phyloP scores from a whole-genome alignment of 2,888 invertebrate genomes.

The Dendrolimus houi region DNA sequence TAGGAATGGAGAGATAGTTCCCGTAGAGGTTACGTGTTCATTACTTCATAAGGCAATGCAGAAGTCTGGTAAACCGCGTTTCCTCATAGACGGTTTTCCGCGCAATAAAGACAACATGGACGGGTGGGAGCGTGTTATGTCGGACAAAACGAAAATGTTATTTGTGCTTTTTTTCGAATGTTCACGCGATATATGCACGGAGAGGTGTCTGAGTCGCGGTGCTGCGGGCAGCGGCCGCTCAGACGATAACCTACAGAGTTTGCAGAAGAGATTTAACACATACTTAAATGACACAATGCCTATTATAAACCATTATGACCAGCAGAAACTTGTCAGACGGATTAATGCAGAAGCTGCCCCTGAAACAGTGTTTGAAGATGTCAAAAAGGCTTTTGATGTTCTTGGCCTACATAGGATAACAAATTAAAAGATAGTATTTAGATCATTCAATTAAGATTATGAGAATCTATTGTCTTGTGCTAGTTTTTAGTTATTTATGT shows the following conservation, averaged over 20 bases:
- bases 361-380: constrained; percentile 80
- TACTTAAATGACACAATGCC: constrained; percentile 92
- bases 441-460: no score
- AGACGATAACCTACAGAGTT: constrained; percentile 94
- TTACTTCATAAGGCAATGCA: constrained; percentile 91
- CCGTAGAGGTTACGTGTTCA: constrained; percentile 98
- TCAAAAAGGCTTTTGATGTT: constrained; percentile 66
- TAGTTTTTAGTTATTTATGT: no score
- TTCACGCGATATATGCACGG: constrained; percentile 86
- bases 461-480: no score
- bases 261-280: constrained; percentile 91
- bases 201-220: constrained; percentile 91
- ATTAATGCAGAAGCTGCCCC: constrained; percentile 83
- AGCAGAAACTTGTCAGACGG: constrained; percentile 81
- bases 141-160: constrained; percentile 86
- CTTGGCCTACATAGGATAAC: constrained; percentile 42
- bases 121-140: constrained; percentile 93
- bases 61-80: constrained; percentile 80
- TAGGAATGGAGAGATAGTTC: constrained; percentile 95
- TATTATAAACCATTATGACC: constrained; percentile 89
- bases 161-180: constrained; percentile 97
- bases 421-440: constrained; percentile 21
- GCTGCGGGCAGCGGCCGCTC: constrained; percentile 92
- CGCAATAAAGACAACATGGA: constrained; percentile 97
- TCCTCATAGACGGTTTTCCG: constrained; percentile 98